A percentile compares a stretch with the other conserved stretches of the same genome.
phyloP scores from a whole-genome alignment of 2,888 invertebrate species.

The Ceriagrion tenellum region DNA sequence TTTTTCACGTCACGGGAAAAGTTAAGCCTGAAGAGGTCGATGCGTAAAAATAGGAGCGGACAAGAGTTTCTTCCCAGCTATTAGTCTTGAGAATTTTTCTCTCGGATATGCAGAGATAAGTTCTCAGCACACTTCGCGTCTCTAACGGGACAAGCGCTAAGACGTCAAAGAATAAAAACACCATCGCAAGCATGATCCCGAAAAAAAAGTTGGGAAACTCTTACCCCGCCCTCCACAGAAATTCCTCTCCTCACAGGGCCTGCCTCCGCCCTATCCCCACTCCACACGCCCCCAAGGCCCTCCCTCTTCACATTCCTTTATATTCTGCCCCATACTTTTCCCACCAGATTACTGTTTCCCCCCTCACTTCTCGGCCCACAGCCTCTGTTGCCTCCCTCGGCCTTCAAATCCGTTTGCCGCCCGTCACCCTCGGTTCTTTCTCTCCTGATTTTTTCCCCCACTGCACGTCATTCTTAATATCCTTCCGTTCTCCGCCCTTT shows the following conservation, averaged over 20 bases:
- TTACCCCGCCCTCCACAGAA: not conserved
- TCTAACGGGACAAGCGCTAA: not conserved
- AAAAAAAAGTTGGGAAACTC: not conserved
- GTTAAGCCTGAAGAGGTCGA: not conserved
- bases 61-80: not conserved
- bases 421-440: not conserved
- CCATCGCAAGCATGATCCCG: not conserved
- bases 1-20: not conserved
- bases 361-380: not conserved
- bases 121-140: not conserved
- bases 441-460: not conserved
- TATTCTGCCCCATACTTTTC: not conserved
- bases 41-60: not conserved
- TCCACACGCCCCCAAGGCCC: not conserved
- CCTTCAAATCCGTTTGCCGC: not conserved
- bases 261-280: not conserved
- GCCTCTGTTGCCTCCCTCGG: not conserved
- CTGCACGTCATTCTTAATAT: not conserved
- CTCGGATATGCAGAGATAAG: slow-evolving; percentile 1
- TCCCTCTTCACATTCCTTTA: not conserved
- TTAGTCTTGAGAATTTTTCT: not conserved
- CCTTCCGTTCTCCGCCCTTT: not conserved
- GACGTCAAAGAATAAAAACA: not conserved
- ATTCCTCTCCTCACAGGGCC: not conserved
- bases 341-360: not conserved